These are phyloP conservation scores for Eciton burchellii DNA, from an alignment of 1,140 invertebrate species.

Conservation along the genomic window DNA sequence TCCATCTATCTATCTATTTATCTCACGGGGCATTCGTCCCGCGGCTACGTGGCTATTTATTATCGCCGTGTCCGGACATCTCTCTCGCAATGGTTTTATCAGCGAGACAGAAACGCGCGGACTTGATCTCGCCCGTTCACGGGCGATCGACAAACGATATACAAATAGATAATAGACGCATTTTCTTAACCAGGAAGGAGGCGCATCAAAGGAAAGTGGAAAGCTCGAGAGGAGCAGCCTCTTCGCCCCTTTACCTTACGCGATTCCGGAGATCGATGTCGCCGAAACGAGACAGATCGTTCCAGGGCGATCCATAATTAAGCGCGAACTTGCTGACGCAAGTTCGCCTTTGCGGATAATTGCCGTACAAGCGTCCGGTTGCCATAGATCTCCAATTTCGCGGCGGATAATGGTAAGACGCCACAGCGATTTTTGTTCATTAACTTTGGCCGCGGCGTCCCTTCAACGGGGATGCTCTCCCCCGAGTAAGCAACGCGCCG, in stretches of 20 bases:
- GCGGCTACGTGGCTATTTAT: background rate
- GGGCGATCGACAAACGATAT: no score
- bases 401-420: slow-evolving; percentile 39
- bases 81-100: background rate
- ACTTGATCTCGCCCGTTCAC: no score
- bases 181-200: no score
- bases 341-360: slow-evolving; percentile 16
- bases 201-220: no score
- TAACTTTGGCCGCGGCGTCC: slow-evolving; percentile 43
- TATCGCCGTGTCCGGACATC: background rate
- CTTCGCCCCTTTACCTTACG: no score
- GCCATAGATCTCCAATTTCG: slow-evolving; percentile 30
- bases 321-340: background rate
- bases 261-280: no score
- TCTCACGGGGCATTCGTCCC: background rate
- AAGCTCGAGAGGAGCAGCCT: no score
- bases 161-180: no score
- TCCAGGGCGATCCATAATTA: background rate
- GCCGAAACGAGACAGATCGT: background rate
- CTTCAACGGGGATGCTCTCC: slow-evolving; percentile 44
- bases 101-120: background rate
- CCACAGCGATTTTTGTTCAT: slow-evolving; percentile 51
- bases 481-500: slow-evolving; percentile 31
- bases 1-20: slow-evolving; percentile 16
- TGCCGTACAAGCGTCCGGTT: background rate